Percentiles rank a stretch among this genome's conserved stretches.
Evolutionary conservation across 2,888 invertebrate species (phyloP).

Genomic region (Pterobdella sp.): DNA sequence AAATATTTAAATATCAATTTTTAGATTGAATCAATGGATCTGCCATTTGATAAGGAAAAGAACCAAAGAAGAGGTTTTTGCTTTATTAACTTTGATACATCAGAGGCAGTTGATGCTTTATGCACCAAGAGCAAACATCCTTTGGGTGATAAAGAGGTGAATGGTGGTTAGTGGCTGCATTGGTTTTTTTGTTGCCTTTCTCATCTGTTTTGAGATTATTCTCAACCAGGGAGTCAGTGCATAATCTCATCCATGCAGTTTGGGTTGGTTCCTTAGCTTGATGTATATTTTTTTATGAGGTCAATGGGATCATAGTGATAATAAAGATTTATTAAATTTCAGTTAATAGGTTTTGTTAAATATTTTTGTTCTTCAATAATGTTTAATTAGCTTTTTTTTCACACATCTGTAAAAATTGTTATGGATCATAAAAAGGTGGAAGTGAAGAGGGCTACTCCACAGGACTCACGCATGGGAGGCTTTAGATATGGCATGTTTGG

Average conservation of each 20-base stretch:
- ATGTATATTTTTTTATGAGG: no score
- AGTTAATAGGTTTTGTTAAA: no score
- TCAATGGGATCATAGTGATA: no score
- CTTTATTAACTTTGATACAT: slow-evolving; percentile 33
- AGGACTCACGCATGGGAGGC: slow-evolving; percentile 14
- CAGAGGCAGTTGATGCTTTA: slow-evolving; percentile 28
- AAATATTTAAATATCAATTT: not conserved
- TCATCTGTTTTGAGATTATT: not conserved
- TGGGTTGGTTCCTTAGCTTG: no score
- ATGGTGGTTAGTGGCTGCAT: not conserved
- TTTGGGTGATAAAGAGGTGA: slow-evolving; percentile 29
- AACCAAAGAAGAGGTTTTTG: slow-evolving; percentile 34
- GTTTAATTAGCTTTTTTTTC: slow-evolving; percentile 15
- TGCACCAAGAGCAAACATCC: slow-evolving; percentile 26
- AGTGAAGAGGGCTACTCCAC: slow-evolving; percentile 25
- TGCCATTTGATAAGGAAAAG: slow-evolving; percentile 35
- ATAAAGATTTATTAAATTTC: no score
- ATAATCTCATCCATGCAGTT: no score
- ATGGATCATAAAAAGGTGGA: slow-evolving; percentile 10
- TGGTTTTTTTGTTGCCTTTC: not conserved
- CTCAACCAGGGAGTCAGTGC: not conserved
- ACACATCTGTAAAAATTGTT: not conserved
- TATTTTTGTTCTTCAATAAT: not conserved
- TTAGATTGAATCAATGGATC: slow-evolving; percentile 32
- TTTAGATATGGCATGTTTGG: slow-evolving; percentile 16